These are phyloP conservation scores for Ricordea florida DNA, from an alignment of 92 coral and sea anemone genomes.

Conservation along the genomic window DNA sequence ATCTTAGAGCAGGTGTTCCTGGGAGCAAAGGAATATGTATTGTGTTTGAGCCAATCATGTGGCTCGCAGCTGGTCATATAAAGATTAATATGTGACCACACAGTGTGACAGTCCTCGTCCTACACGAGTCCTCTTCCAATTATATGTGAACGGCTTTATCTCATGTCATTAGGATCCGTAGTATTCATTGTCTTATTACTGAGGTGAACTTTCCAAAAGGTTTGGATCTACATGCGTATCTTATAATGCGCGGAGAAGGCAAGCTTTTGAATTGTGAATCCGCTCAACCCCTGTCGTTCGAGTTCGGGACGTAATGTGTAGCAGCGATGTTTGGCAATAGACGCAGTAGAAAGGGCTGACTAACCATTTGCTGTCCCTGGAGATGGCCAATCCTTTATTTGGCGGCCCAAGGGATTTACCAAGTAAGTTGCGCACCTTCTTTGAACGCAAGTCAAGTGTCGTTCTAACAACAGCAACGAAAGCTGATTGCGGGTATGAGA, in stretches of 20 bases:
- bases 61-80: neutral
- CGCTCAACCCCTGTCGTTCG: no score
- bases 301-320: neutral
- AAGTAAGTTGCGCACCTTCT: neutral
- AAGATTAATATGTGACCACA: neutral
- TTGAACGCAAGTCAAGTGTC: neutral
- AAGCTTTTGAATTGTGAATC: no score
- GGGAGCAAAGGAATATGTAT: slow-evolving; percentile 11
- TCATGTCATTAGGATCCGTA: slow-evolving; percentile 20
- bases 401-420: slow-evolving; percentile 36
- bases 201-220: no score
- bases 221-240: no score
- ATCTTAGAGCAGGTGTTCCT: slow-evolving; percentile 46
- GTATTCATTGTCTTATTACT: slow-evolving; percentile 13
- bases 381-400: slow-evolving; percentile 30
- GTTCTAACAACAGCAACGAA: neutral
- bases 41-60: slow-evolving; percentile 53
- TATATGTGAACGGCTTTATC: slow-evolving; percentile 10
- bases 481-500: neutral
- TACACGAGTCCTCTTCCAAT: slow-evolving; percentile 17
- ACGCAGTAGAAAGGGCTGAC: no score
- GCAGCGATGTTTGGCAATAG: slow-evolving; percentile 7
- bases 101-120: neutral
- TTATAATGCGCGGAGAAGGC: no score
- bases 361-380: neutral